Evolutionary conservation across 2,113 vertebrate genomes (phyloP), one percentile per base, ranked within the genome.

Genomic region (Coptodon bakossiorum): DNA sequence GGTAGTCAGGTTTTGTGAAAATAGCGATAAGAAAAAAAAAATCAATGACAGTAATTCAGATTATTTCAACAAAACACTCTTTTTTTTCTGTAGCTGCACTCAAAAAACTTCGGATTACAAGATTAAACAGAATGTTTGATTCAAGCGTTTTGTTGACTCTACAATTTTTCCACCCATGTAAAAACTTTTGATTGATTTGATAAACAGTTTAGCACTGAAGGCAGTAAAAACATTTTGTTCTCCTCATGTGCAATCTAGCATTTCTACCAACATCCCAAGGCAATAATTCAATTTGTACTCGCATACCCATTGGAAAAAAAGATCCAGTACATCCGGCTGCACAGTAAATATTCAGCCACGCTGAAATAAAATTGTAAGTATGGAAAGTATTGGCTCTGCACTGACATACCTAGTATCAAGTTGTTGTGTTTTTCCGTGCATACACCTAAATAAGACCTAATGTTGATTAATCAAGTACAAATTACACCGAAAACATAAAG

Each of bases 381-480:
- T 73, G 68, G 40, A 27, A 45, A 73, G 14, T 8, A 78, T 29
- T 50, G 45, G 43, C 27, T 16, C 7, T 66, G 1, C 9, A 27
- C 13, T 31, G 24, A 48, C 11, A 27, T 56, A 29, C 59, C 71
- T n/a, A 63, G 16, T 81, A 52, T 61, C 45, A 52, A 48, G 14
- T 7, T 79, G 40, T 19, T 48, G 50, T 27, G 43, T 61, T 36
- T 78, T 43, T 86, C 34, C 13, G 59, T 40, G 57, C 50, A 79
- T 16, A 16, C 9, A 59, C 73, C 68, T 31, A 78, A 85, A 85
- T 34, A n/a, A 81, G 50, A 61, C 29, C 7, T 45, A 83, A 29
- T 56, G 63, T 29, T 85, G 84, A 91, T 88, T 48, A 85, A 93
- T 36, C 71, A 85, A 34, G 68, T 56, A 86, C 88, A 86, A 66